phyloP scores from a whole-genome alignment of 2,113 vertebrate genomes.

The Strigops habroptila region DNA sequence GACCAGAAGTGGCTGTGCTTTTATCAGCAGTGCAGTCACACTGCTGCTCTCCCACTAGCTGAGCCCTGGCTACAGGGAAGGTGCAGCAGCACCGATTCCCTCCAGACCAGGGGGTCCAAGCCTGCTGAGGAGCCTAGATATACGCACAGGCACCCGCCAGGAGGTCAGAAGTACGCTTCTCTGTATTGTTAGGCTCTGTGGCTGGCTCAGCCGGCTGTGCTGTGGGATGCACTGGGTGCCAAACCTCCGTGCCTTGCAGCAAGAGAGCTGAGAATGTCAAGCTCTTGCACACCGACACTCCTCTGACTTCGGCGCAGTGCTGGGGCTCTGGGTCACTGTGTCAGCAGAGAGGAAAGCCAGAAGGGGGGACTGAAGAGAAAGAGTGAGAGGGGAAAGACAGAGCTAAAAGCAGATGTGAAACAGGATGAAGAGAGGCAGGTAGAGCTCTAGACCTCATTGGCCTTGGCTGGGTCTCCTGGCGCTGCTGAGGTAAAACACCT shows the following conservation, averaged over 20 bases:
- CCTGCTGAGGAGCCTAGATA: neutral
- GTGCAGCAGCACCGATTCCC: neutral
- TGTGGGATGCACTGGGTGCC: neutral
- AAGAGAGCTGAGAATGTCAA: neutral
- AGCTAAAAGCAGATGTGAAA: neutral
- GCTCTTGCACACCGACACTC: neutral
- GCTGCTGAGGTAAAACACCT: neutral
- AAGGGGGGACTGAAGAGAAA: neutral
- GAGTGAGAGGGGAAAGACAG: neutral
- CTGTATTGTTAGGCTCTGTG: neutral
- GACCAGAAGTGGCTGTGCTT: neutral
- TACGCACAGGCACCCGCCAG: neutral
- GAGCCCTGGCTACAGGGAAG: neutral
- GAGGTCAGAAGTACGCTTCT: neutral
- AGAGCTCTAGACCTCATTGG: neutral
- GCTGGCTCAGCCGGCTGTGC: neutral
- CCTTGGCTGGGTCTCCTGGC: neutral
- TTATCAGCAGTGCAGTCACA: neutral
- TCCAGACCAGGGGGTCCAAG: neutral
- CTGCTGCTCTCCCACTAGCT: neutral
- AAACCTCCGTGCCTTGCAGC: neutral
- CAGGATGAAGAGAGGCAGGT: neutral
- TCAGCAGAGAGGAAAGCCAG: neutral
- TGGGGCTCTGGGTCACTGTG: neutral
- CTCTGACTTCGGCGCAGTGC: neutral